Conservation (phyloP, 2,113 vertebrate species). For the Myocastor coypus region DNA sequence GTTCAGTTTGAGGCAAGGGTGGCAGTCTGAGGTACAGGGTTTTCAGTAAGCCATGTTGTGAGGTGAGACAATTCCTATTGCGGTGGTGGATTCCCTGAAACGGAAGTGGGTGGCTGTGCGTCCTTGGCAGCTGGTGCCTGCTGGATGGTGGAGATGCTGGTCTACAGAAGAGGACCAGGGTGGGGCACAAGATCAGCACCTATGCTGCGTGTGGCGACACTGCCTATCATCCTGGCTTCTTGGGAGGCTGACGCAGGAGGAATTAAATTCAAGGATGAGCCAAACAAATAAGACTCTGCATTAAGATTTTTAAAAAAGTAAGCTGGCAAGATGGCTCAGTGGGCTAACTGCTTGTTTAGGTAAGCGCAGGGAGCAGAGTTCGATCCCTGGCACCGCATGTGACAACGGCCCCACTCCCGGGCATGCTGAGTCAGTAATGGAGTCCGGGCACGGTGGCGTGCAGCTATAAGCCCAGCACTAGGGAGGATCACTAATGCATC, state of each 20-base stretch:
- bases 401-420: no score
- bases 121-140: background rate
- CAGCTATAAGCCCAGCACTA: no score
- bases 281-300: background rate
- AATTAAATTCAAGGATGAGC: background rate
- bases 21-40: background rate
- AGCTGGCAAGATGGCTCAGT: no score
- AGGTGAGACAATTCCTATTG: background rate
- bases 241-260: background rate
- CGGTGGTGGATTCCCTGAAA: background rate
- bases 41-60: background rate
- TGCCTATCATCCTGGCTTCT: background rate
- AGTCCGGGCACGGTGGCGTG: no score
- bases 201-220: background rate
- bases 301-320: background rate
- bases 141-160: background rate
- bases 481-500: no score
- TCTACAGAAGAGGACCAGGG: background rate
- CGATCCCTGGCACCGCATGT: no score
- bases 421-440: no score
- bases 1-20: background rate
- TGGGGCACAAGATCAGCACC: background rate
- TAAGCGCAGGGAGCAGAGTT: no score
- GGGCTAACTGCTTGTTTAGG: no score
- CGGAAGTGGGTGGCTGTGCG: background rate